These are phyloP conservation scores for Eudorcas thomsonii DNA, from an alignment of 2,113 vertebrate species.

Conservation along the genomic window DNA sequence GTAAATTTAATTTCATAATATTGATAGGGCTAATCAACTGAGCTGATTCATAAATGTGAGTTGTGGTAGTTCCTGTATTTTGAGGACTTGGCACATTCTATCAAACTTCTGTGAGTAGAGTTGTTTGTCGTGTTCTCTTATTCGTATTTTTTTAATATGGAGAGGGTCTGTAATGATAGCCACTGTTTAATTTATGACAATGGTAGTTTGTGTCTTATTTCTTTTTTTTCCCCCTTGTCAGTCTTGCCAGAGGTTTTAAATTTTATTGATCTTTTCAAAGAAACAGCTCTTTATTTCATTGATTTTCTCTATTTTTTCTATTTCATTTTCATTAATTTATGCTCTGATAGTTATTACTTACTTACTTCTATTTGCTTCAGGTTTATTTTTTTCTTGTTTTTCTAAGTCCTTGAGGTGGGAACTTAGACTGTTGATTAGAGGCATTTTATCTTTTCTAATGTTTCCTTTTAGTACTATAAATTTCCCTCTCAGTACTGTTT, in stretches of 20 bases:
- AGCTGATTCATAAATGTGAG: not conserved
- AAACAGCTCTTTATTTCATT: not conserved
- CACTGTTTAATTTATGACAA: not conserved
- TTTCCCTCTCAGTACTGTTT: not conserved
- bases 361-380: not conserved
- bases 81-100: not conserved
- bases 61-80: not conserved
- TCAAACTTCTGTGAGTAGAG: not conserved
- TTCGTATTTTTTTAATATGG: not conserved
- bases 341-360: not conserved
- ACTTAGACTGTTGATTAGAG: not conserved
- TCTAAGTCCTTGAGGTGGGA: not conserved
- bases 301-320: not conserved
- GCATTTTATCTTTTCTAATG: not conserved
- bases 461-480: not conserved
- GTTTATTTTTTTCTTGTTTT: not conserved
- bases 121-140: not conserved
- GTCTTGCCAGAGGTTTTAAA: not conserved
- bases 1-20: not conserved
- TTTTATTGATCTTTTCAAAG: not conserved
- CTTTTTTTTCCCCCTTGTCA: not conserved
- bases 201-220: not conserved
- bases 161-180: not conserved
- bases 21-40: not conserved
- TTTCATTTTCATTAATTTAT: slow-evolving; percentile 1